phyloP scores from a whole-genome alignment of 2,888 invertebrate species.

The Tenthredo amoena region DNA sequence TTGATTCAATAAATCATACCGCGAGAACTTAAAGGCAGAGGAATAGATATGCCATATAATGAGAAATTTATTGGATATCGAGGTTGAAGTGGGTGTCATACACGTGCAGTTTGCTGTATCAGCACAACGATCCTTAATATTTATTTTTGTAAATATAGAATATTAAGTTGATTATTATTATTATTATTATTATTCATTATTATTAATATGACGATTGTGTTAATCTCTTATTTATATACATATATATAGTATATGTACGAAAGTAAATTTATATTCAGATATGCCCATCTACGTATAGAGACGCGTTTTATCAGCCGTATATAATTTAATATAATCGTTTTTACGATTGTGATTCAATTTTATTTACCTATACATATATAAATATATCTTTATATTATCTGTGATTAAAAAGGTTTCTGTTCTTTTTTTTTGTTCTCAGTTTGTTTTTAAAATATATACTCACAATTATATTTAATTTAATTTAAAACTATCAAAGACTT shows the following conservation, averaged over 20 bases:
- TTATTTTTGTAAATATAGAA: conserved; percentile 75
- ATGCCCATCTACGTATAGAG: conserved; percentile 53
- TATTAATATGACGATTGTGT: background rate
- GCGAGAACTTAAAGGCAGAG: conserved; percentile 18
- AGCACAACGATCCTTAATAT: conserved; percentile 66
- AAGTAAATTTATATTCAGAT: conserved; percentile 60
- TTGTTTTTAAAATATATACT: background rate
- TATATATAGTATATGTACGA: conserved; percentile 51
- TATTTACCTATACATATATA: background rate
- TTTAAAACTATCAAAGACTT: background rate
- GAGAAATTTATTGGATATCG: background rate
- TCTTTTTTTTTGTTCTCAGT: background rate
- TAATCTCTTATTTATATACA: conserved; percentile 20
- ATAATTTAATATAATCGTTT: conserved; percentile 56
- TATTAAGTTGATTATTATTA: conserved; percentile 64
- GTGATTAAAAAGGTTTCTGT: conserved; percentile 69
- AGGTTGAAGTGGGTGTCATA: conserved; percentile 62
- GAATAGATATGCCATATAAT: background rate
- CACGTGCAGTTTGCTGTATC: conserved; percentile 59
- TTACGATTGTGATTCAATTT: conserved; percentile 42
- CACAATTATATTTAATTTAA: background rate
- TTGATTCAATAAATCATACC: conserved; percentile 55
- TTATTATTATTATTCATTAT: conserved; percentile 23
- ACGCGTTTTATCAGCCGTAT: conserved; percentile 56
- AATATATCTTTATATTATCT: conserved; percentile 70